These are phyloP conservation scores for Adelphocoris suturalis DNA, from an alignment of 2,888 invertebrate genomes.

Conservation along the genomic window DNA sequence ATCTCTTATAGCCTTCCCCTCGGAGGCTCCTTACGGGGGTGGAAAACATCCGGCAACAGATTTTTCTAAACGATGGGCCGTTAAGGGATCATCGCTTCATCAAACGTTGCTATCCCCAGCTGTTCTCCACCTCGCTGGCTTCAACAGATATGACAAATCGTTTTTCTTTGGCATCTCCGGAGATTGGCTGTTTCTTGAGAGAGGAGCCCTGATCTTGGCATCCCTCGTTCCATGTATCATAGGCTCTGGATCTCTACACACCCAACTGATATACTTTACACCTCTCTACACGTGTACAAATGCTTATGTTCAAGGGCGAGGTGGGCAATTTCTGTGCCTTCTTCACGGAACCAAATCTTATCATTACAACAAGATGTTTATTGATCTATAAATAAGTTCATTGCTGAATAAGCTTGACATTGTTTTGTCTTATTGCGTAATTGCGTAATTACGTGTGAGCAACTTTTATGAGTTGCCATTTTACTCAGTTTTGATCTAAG, in stretches of 20 bases:
- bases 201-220: conserved; percentile 22
- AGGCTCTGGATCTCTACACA: background rate
- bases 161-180: background rate
- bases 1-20: background rate
- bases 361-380: too few species aligned
- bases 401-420: too few species aligned
- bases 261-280: too few species aligned
- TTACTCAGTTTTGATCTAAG: too few species aligned
- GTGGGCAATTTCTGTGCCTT: too few species aligned
- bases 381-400: too few species aligned
- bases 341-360: too few species aligned
- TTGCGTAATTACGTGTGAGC: too few species aligned
- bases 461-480: too few species aligned
- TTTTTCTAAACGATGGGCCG: conserved; percentile 59
- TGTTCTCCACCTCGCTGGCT: conserved; percentile 47
- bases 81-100: conserved; percentile 49
- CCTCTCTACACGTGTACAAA: too few species aligned
- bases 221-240: background rate
- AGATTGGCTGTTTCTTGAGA: conserved; percentile 2
- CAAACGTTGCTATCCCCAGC: conserved; percentile 55
- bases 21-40: background rate
- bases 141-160: conserved; percentile 20
- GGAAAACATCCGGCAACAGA: conserved; percentile 33
- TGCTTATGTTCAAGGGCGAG: too few species aligned
- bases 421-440: too few species aligned